Evolutionary conservation across 2,888 invertebrate genomes (phyloP).

Genomic region (Eremobia ochroleuca): DNA sequence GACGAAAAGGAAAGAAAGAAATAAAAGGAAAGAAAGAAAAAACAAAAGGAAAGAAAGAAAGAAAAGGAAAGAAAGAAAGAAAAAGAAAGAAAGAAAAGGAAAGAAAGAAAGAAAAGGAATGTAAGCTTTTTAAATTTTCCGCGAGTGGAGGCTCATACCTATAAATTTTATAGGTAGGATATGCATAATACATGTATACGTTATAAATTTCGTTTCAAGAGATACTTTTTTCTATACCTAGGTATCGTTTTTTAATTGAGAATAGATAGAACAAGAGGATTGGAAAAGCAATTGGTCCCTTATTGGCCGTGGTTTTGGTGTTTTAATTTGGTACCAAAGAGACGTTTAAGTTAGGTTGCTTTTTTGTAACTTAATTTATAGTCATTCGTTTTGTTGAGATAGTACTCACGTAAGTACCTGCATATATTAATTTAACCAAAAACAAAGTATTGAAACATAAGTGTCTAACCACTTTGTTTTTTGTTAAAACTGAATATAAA

Average conservation of each 20-base stretch:
- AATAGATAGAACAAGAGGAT: background rate
- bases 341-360: background rate
- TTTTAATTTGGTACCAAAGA: background rate
- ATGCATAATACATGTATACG: background rate
- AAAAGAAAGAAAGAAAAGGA: too few relatives aligned
- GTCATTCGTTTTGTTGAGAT: background rate
- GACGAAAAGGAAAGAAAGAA: background rate
- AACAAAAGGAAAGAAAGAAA: too few relatives aligned
- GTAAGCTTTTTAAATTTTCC: background rate
- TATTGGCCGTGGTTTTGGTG: too few relatives aligned
- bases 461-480: background rate
- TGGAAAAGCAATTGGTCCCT: background rate
- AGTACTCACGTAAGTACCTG: background rate
- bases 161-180: too few relatives aligned
- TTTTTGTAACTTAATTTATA: background rate
- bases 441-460: background rate
- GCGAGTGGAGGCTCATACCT: background rate
- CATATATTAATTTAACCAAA: conserved; percentile 15
- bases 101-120: background rate
- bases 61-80: background rate
- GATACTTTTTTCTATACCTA: background rate
- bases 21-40: background rate
- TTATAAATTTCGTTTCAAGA: background rate
- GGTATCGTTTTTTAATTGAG: background rate
- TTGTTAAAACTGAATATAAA: too few relatives aligned